Evolutionary conservation across 2,888 invertebrate genomes (phyloP), one percentile per base, ranked within the genome.

Genomic region (Tinea trinotella): DNA sequence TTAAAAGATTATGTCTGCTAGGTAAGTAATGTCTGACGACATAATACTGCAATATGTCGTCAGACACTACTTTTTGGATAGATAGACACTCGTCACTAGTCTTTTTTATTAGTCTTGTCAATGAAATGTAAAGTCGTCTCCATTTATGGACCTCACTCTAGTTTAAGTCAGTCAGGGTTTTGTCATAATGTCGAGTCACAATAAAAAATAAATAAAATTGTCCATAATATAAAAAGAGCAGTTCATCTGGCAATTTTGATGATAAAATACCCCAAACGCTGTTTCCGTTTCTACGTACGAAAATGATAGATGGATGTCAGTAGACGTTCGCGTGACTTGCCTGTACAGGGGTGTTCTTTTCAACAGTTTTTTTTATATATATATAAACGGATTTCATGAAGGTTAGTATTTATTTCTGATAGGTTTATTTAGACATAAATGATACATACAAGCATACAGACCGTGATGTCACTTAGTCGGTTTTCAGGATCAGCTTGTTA

Each of bases 251-350:
- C 35, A 12, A 22, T 35, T 35, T 40, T 40, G 12, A 40, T 12
- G 40, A 40, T 40, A 40, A 40, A 40, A 40, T 15, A 40, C 6
- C 40, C 7, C 13, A 40, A 40, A 40, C n/a, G n/a, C 30, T 13
- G 2, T 40, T 13, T 40, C 7, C 7, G 7, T 40, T n/a, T 40
- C 2, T 15, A 7, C 7, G 13, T 40, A 15, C 17, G 19, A 19
- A 46, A 19, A 46, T 46, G 46, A 46, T 46, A 46, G 46, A 46
- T 46, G 17, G 10, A 19, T 17, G 3, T 3, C 46, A 12, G 18
- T 19, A 15, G 40, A 46, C 19, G 46, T 17, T 46, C 19, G 46
- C 46, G 46, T 46, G 46, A 46, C 46, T 46, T 46, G 19, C 10
- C 19, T 46, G 46, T 46, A 19, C 46, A 13, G 13, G 13, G 7